phyloP scores from a whole-genome alignment of 2,797 vertebrate genomes.

The Sebastes steindachneri region DNA sequence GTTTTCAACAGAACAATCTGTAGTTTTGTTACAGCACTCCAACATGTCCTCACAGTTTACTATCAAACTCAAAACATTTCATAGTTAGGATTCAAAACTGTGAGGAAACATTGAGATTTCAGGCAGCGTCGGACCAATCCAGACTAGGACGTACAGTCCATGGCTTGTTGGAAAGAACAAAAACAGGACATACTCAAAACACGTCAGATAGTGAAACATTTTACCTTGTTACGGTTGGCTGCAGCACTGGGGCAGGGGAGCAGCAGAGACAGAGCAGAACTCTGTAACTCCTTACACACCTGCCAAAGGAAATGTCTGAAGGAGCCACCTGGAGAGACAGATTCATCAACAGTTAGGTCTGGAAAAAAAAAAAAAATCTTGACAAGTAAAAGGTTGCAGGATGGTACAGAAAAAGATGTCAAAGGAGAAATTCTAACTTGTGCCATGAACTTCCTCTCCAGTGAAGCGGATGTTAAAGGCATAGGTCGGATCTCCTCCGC shows the following conservation, averaged over 20 bases:
- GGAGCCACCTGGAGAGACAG: constrained; percentile 87
- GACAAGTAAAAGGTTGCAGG: not conserved
- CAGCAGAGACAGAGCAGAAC: constrained; percentile 92
- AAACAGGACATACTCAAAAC: not conserved
- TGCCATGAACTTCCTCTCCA: constrained; percentile 97
- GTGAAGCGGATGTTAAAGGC: constrained; percentile 99
- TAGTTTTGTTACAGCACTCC: not conserved
- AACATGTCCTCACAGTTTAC: not conserved
- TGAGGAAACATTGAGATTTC: not conserved
- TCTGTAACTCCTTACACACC: constrained; percentile 98
- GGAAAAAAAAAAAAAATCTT: not conserved
- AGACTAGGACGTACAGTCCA: not conserved
- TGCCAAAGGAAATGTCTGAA: constrained; percentile 99
- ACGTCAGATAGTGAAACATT: not conserved
- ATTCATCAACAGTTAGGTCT: constrained; percentile 9
- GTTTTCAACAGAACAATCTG: not conserved
- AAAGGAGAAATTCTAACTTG: constrained; percentile 85
- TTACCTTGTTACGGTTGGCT: constrained; percentile 97
- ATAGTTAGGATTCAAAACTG: not conserved
- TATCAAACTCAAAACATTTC: not conserved
- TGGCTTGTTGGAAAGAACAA: not conserved
- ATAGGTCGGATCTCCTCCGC: constrained; percentile 96
- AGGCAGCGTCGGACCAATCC: not conserved
- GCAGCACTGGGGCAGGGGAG: constrained; percentile 94
- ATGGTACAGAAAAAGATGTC: not conserved